Evolutionary conservation across 2,888 invertebrate species (phyloP).

Genomic region (Platycheirus rosarum): DNA sequence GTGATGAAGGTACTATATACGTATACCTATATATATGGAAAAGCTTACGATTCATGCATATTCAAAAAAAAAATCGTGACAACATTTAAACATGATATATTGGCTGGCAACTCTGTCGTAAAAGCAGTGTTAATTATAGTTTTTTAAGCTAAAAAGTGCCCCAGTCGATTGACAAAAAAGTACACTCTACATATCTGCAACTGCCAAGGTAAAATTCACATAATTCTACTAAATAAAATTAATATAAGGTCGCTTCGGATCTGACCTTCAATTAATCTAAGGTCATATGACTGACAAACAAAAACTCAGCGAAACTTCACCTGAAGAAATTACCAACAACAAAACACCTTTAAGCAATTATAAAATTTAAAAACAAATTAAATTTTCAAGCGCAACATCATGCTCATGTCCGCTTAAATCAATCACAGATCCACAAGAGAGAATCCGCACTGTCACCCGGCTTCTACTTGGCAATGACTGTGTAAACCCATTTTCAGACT

Average conservation of each 20-base stretch:
- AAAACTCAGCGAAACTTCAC: constrained; percentile 20
- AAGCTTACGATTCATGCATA: too few species aligned
- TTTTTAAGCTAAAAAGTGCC: constrained; percentile 18
- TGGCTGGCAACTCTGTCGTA: too few species aligned
- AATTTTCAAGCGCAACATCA: background rate
- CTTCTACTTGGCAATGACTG: constrained; percentile 1
- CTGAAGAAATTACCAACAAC: background rate
- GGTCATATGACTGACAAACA: constrained; percentile 9
- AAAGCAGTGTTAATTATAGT: too few species aligned
- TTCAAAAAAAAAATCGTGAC: too few species aligned
- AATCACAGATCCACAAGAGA: background rate
- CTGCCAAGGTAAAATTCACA: constrained; percentile 14
- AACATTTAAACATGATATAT: too few species aligned
- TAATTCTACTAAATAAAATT: background rate
- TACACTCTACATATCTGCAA: background rate
- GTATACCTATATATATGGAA: too few species aligned
- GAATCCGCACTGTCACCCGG: background rate
- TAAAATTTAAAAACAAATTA: too few species aligned
- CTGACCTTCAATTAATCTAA: background rate
- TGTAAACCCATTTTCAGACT: background rate
- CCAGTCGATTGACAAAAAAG: background rate
- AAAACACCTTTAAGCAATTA: background rate
- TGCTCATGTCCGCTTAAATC: background rate
- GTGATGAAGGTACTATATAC: too few species aligned
- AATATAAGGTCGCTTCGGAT: too few species aligned